phyloP scores from a whole-genome alignment of 2,797 vertebrate species.

The Nannoperca obscura region DNA sequence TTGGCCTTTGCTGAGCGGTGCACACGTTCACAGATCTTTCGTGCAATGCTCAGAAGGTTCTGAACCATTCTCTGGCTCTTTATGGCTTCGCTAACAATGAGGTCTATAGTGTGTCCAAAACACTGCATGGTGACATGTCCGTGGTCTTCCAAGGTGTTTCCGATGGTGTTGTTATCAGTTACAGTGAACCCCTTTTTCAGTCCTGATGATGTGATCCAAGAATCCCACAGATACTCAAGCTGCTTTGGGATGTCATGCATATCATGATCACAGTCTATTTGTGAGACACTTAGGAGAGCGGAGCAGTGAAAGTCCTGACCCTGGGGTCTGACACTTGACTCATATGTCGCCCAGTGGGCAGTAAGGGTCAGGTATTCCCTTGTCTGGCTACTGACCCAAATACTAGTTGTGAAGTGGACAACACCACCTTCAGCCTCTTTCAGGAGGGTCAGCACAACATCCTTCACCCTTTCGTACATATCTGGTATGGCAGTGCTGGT shows the following conservation, averaged over 20 bases:
- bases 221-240: constrained; percentile 96
- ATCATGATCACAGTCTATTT: constrained; percentile 94
- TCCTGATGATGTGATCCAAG: constrained; percentile 94
- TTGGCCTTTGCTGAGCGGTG: constrained; percentile 92
- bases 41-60: constrained; percentile 94
- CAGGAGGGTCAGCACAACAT: constrained; percentile 91
- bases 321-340: constrained; percentile 90
- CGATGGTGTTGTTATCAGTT: constrained; percentile 91
- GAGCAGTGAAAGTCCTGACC: constrained; percentile 96
- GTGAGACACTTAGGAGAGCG: constrained; percentile 93
- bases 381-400: constrained; percentile 97
- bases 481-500: constrained; percentile 97
- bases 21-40: constrained; percentile 96
- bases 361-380: constrained; percentile 96
- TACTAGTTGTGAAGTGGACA: constrained; percentile 95
- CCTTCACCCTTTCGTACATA: constrained; percentile 95
- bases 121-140: constrained; percentile 92
- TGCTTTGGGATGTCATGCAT: constrained; percentile 94
- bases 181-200: constrained; percentile 96
- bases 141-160: constrained; percentile 91
- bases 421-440: constrained; percentile 95
- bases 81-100: constrained; percentile 97
- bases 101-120: constrained; percentile 94
- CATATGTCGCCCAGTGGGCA: constrained; percentile 96
- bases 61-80: constrained; percentile 99